Evolutionary conservation across 23 tunicate genomes (phyloP).

Genomic region (Ciona savignyi): DNA sequence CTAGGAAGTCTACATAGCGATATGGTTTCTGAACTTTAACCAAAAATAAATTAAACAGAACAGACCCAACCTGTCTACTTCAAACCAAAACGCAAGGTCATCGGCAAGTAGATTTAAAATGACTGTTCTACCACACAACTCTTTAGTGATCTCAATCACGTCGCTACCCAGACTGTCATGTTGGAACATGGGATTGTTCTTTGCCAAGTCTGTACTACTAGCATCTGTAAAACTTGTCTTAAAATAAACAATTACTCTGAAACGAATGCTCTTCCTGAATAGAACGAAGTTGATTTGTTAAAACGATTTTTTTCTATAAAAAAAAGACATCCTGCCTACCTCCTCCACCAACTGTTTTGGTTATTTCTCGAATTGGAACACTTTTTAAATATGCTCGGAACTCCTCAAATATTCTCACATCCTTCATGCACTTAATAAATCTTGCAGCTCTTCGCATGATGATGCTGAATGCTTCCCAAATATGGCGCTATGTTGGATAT

Average conservation of each 20-base stretch:
- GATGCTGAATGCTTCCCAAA: slow-evolving; percentile 61
- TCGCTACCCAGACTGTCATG: slow-evolving; percentile 17
- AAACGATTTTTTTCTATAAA: too few relatives aligned
- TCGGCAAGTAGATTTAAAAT: slow-evolving; percentile 34
- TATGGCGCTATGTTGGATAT: slow-evolving; percentile 21
- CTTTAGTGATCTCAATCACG: slow-evolving; percentile 13
- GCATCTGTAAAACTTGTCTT: slow-evolving; percentile 20
- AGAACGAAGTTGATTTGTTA: too few relatives aligned
- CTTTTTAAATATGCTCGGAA: slow-evolving; percentile 26
- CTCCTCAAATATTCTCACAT: slow-evolving; percentile 17
- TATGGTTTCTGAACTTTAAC: too few relatives aligned
- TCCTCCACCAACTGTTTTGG: slow-evolving; percentile 21
- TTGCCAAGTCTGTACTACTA: slow-evolving; percentile 28
- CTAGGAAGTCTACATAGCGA: too few relatives aligned
- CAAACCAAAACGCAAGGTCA: slow-evolving; percentile 51
- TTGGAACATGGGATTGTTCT: slow-evolving; percentile 30
- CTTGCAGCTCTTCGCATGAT: slow-evolving; percentile 63
- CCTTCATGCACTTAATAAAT: slow-evolving; percentile 48
- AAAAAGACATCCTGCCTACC: not conserved
- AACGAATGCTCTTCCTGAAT: too few relatives aligned
- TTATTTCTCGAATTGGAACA: slow-evolving; percentile 4
- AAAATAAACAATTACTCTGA: too few relatives aligned
- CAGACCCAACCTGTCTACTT: slow-evolving; percentile 60
- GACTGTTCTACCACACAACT: slow-evolving; percentile 26
- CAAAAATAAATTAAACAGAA: slow-evolving; percentile 2